A percentile compares a stretch with the other conserved stretches of the same genome.
Conservation (phyloP, 1,140 invertebrate genomes). For the Aphaenogaster ashmeadi region DNA sequence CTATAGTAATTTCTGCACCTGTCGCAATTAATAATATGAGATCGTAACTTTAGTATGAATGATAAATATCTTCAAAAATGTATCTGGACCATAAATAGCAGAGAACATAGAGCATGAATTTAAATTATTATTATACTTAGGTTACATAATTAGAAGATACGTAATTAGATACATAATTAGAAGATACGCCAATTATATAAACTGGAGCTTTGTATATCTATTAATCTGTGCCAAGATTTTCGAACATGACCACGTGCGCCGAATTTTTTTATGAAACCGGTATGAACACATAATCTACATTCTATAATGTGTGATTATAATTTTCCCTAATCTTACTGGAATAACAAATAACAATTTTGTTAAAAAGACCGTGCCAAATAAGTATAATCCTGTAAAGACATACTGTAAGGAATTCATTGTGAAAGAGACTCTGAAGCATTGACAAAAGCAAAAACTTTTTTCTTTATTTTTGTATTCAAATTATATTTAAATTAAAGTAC, state of each 20-base stretch:
- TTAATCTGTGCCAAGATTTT: slow-evolving; percentile 38
- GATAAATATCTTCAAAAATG: neutral
- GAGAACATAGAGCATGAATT: neutral
- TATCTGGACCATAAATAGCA: neutral
- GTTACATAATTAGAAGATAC: slow-evolving; percentile 27
- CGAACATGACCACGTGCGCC: slow-evolving; percentile 1
- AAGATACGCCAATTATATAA: slow-evolving; percentile 44
- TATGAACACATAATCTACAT: neutral
- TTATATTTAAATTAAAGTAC: slow-evolving; percentile 52
- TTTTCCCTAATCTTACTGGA: neutral
- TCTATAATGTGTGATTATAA: neutral
- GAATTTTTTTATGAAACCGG: slow-evolving; percentile 23
- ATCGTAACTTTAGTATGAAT: neutral
- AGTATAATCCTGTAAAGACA: neutral
- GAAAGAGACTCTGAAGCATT: neutral
- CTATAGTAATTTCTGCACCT: neutral
- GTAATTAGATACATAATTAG: slow-evolving; percentile 6
- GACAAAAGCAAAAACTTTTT: slow-evolving; percentile 1
- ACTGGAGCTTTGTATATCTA: slow-evolving; percentile 16
- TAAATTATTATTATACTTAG: slow-evolving; percentile 36
- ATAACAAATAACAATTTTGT: slow-evolving; percentile 1
- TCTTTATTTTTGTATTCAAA: slow-evolving; percentile 40
- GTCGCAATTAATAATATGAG: neutral
- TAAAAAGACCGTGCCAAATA: neutral
- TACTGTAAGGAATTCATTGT: neutral